Conservation (phyloP, 2,797 vertebrate species). For the Lemur catta region DNA sequence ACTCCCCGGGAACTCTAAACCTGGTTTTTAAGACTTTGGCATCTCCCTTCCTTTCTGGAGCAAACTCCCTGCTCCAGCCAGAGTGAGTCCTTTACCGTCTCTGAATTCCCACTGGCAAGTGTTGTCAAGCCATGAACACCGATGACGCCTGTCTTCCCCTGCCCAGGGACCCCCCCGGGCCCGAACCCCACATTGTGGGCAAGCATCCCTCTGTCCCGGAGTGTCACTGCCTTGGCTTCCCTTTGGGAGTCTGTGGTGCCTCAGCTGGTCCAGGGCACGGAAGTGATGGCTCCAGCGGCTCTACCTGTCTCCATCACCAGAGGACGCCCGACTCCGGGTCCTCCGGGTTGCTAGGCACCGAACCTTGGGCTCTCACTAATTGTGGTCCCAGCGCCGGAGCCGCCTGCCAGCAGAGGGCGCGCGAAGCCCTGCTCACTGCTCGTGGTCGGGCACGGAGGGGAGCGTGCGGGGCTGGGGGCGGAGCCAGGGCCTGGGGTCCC, state of each 20-base stretch:
- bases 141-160: accelerated
- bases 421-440: constrained; percentile 62
- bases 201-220: background rate
- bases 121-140: too few relatives aligned
- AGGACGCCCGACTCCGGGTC: background rate
- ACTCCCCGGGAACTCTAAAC: background rate
- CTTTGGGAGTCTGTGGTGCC: background rate
- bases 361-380: background rate
- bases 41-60: background rate
- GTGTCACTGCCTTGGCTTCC: background rate
- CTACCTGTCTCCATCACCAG: background rate
- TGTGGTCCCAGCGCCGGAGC: constrained; percentile 63
- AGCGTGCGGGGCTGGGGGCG: background rate
- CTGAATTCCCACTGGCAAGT: accelerated
- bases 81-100: background rate
- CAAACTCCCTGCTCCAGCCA: background rate
- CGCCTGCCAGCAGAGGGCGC: constrained; percentile 78
- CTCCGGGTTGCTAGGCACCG: background rate
- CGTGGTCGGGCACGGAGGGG: constrained; percentile 42
- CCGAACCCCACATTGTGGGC: background rate
- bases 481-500: background rate
- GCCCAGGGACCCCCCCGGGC: background rate
- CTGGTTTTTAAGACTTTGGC: background rate
- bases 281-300: background rate
- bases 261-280: background rate